Evolutionary conservation across 2,888 invertebrate genomes (phyloP).

Genomic region (Pemphredon lugubris): DNA sequence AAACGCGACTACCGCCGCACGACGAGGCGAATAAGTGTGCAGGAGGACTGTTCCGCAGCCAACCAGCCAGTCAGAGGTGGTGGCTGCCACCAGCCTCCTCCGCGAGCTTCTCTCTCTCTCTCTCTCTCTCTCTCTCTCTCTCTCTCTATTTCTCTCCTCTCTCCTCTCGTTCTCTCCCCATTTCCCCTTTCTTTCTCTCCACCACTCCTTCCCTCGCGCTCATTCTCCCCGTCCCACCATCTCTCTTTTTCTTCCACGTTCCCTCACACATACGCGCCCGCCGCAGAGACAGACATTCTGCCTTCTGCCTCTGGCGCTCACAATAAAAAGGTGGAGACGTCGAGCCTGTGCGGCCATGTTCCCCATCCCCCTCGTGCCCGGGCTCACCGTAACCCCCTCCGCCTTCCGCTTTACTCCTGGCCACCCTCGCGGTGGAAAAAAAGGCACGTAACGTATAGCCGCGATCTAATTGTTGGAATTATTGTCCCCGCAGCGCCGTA

Average conservation of each 20-base stretch:
- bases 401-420: slow-evolving; percentile 48
- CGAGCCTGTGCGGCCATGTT: slow-evolving; percentile 77
- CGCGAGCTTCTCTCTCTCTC: slow-evolving; percentile 34
- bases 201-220: slow-evolving; percentile 20
- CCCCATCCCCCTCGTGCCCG: slow-evolving; percentile 70
- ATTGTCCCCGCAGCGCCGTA: slow-evolving; percentile 64
- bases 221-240: background rate
- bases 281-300: slow-evolving; percentile 67
- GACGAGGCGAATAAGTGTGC: slow-evolving; percentile 74
- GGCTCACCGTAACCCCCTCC: slow-evolving; percentile 40
- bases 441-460: slow-evolving; percentile 67
- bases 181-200: slow-evolving; percentile 13
- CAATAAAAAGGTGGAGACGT: slow-evolving; percentile 80
- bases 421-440: slow-evolving; percentile 59
- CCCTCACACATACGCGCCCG: slow-evolving; percentile 20
- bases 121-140: slow-evolving; percentile 19
- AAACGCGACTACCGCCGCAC: slow-evolving; percentile 75
- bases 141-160: background rate
- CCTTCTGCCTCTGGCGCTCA: slow-evolving; percentile 78
- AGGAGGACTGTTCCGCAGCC: slow-evolving; percentile 65
- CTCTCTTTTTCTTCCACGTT: slow-evolving; percentile 13
- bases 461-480: slow-evolving; percentile 76
- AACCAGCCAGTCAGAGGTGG: slow-evolving; percentile 62
- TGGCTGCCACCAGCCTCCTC: slow-evolving; percentile 62
- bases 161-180: slow-evolving; percentile 16